Conservation (phyloP, 2,113 vertebrate genomes). For the Hypanus sabinus region DNA sequence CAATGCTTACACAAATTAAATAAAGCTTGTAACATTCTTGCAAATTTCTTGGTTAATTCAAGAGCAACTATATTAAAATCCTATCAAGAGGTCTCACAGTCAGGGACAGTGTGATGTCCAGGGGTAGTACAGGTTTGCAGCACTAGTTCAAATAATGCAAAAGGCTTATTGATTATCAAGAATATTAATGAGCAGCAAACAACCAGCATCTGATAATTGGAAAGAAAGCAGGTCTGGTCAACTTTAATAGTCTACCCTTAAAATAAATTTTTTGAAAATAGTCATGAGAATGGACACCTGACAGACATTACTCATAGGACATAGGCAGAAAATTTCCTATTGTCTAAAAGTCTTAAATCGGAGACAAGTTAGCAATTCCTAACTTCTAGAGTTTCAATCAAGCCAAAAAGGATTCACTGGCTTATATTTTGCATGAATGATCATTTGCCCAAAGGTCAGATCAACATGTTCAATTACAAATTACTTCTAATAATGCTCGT, state of each 20-base stretch:
- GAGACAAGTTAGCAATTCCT: neutral
- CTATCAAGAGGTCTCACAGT: neutral
- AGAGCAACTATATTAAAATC: neutral
- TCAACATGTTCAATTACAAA: neutral
- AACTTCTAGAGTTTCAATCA: neutral
- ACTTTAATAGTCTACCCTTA: neutral
- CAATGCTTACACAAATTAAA: neutral
- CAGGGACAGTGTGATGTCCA: neutral
- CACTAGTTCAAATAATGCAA: neutral
- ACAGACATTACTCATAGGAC: neutral
- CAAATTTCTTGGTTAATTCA: neutral
- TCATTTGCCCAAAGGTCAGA: neutral
- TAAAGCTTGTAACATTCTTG: too few species aligned
- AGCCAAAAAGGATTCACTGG: neutral
- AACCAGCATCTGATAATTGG: neutral
- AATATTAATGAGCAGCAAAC: neutral
- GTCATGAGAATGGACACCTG: neutral
- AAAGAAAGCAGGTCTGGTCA: neutral
- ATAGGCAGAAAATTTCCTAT: neutral
- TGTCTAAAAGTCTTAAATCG: neutral
- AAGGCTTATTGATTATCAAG: neutral
- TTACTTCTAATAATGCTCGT: neutral
- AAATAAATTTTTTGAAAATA: neutral
- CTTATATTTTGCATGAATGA: too few species aligned
- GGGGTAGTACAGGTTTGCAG: neutral